Evolutionary conservation across 2,888 invertebrate genomes (phyloP), one percentile per base, ranked within the genome.

Genomic region (Amphimallon solstitiale): DNA sequence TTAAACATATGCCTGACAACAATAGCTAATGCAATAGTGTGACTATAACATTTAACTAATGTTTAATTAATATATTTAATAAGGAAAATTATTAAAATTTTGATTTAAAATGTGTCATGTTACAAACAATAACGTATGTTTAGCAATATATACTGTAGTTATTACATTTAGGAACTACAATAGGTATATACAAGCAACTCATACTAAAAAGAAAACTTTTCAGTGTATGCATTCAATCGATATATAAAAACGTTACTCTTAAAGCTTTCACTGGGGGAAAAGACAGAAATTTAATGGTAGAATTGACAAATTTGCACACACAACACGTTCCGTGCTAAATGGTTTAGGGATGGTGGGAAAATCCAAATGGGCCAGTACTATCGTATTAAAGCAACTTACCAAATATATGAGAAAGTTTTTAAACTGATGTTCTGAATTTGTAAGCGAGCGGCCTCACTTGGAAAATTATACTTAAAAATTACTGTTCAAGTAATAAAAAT

Each of bases 291-390:
- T 34, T 14, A 29, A 34, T 14, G 34, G 12, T 7, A 34, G 14
- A 51, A 12, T 15, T 15, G 29, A 7, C 15, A 34, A 34, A 34
- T 51, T 12, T 14, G 51, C 34, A 34, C 14, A 51, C 35, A 35
- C 34, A 51, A 51, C 10, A 51, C 34, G 9, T 15, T 14, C 34
- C 7, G 14, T 29, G 7, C 34, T 51, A 51, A 51, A 51, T 51
- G 34, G 34, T 12, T 51, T 51, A 51, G 35, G 14, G 9, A 9
- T 9, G 15, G 34, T 10, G 34, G 7, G 15, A 51, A 34, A 29
- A 7, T 51, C 34, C 15, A 34, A 35, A 15, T 15, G 34, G 34
- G 10, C 29, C 14, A 29, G 6, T 29, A 12, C 23, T 48, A 14
- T n/a, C 34, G 2, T 23, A 5, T 23, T 23, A 35, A 34, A 3